Evolutionary conservation across 2,888 invertebrate genomes (phyloP), one percentile per base, ranked within the genome.

Genomic region (Pristionchus fissidentatus): DNA sequence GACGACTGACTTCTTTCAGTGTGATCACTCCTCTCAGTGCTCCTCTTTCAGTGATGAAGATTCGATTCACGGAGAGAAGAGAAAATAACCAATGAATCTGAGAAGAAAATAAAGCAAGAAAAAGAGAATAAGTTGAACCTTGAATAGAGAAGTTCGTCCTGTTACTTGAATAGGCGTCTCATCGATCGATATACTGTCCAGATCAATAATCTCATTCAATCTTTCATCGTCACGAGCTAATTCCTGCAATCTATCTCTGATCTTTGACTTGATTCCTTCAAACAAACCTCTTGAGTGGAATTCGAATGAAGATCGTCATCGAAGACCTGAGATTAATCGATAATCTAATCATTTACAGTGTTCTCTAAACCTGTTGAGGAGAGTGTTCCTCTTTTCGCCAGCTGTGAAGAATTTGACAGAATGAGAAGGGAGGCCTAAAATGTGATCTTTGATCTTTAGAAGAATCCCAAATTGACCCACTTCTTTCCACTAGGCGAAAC

Each of bases 131-230:
- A n/a, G n/a, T n/a, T n/a, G n/a, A n/a, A 41, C 70, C 70, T 43
- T 70, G 70, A 70, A 70, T 2, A 70, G 26, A 41, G 70, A 70
- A 43, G 70, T 70, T 5, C 70, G 41, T 2, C 41, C 5, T 10
- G 70, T 70, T 26, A 70, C 70, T 70, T 70, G 70, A 4, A 70
- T 41, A 7, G 70, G 70, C 3, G 70, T 70, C 26, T 70, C 70
- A 70, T 70, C 70, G 26, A 70, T 70, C 43, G 70, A 43, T 4
- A 70, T 70, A 41, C 70, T 70, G 26, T 70, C 70, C 70, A 70
- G 26, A 15, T 70, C 70, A n/a, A 70, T 70, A 0, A 41, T n/a
- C 26, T 70, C 70, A 2, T 70, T 41, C 8, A 70, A 7, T n/a
- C n/a, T n/a, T n/a, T n/a, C n/a, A n/a, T n/a, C n/a, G n/a, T n/a